phyloP scores from a whole-genome alignment of 2,888 invertebrate genomes.

The Epicampocera succincta region DNA sequence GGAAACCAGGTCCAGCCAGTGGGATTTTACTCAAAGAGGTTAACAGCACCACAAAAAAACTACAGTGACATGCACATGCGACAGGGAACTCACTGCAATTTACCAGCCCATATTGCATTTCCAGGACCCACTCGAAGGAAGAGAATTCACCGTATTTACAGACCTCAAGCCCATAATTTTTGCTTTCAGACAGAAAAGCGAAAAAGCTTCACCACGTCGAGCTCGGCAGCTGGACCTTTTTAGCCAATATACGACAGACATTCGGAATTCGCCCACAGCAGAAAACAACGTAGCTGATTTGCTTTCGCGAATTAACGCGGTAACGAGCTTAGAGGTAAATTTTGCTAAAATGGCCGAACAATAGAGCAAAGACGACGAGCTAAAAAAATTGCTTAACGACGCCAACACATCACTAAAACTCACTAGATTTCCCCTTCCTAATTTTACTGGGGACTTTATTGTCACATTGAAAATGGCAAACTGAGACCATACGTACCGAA shows the following conservation, averaged over 20 bases:
- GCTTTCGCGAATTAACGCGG: constrained; percentile 48
- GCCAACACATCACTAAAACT: constrained; percentile 39
- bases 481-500: constrained; percentile 56
- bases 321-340: constrained; percentile 35
- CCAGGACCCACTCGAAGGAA: constrained; percentile 41
- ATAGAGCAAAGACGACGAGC: constrained; percentile 59
- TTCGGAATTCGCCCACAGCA: constrained; percentile 46
- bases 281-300: constrained; percentile 59
- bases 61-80: constrained; percentile 60
- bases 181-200: constrained; percentile 54
- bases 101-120: constrained; percentile 51
- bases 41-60: constrained; percentile 66
- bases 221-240: constrained; percentile 43
- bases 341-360: constrained; percentile 47
- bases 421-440: constrained; percentile 42
- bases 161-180: constrained; percentile 71
- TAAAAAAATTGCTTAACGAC: no score
- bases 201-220: constrained; percentile 61
- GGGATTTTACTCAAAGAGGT: constrained; percentile 78
- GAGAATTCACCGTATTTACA: constrained; percentile 76
- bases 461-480: constrained; percentile 42
- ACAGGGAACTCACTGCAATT: constrained; percentile 50
- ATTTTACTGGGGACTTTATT: constrained; percentile 38
- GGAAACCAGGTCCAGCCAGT: constrained; percentile 51
- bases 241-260: constrained; percentile 24